A percentile compares a stretch with the other conserved stretches of the same genome.
These are phyloP conservation scores for Lepus europaeus DNA, from an alignment of 2,113 vertebrate species.

Conservation along the genomic window DNA sequence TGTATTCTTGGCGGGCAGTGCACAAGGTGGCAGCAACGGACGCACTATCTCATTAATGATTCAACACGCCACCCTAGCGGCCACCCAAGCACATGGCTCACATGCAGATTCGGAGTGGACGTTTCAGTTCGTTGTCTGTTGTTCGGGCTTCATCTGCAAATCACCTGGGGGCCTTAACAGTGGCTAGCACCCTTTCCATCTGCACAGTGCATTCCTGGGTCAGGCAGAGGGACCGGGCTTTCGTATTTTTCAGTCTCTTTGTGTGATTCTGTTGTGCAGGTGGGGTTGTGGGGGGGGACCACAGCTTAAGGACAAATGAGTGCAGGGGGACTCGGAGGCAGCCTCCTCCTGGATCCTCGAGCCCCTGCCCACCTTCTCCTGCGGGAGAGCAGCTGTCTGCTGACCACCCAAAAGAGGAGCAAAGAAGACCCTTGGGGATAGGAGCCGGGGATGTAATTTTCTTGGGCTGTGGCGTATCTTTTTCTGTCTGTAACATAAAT, in stretches of 20 bases:
- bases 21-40: background rate
- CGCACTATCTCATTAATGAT: conserved; percentile 62
- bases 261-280: background rate
- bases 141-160: background rate
- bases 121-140: background rate
- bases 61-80: conserved; percentile 71
- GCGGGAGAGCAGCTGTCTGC: background rate
- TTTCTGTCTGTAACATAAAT: conserved; percentile 60
- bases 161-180: background rate
- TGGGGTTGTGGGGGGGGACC: background rate
- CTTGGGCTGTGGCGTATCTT: conserved; percentile 10
- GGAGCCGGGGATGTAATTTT: conserved; percentile 32
- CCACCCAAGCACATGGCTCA: background rate
- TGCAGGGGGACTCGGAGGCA: background rate
- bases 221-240: rapidly evolving
- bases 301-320: background rate
- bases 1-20: conserved; percentile 8
- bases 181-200: background rate
- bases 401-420: background rate
- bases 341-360: background rate
- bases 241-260: background rate
- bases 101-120: background rate
- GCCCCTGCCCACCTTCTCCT: background rate
- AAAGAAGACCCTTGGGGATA: background rate
- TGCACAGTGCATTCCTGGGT: rapidly evolving